These are phyloP conservation scores for Naja naja DNA, from an alignment of 2,113 vertebrate genomes.

Conservation along the genomic window DNA sequence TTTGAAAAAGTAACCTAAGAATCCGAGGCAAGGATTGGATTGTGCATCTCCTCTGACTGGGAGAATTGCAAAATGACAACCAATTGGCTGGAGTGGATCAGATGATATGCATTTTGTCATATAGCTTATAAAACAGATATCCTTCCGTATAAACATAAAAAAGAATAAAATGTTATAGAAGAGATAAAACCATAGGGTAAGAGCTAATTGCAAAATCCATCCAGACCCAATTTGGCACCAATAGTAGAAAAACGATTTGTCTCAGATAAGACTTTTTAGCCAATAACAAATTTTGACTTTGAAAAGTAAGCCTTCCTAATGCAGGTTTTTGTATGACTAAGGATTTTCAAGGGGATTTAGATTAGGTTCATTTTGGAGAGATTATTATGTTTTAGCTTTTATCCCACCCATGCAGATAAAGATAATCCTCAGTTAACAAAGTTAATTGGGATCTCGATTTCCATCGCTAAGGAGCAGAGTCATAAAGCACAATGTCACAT, in stretches of 20 bases:
- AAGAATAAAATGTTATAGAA: neutral
- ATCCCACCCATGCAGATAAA: neutral
- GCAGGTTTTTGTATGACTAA: neutral
- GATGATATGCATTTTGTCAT: neutral
- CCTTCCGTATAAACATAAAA: neutral
- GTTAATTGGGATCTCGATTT: neutral
- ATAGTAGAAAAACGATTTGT: neutral
- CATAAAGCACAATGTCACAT: neutral
- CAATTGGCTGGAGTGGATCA: neutral
- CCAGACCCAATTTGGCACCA: neutral
- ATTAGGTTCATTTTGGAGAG: neutral
- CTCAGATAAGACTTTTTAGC: neutral
- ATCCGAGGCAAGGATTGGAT: neutral
- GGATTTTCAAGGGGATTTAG: neutral
- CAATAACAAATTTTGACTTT: neutral
- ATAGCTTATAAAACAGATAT: neutral
- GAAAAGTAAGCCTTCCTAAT: neutral
- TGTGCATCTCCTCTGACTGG: neutral
- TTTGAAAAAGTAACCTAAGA: neutral
- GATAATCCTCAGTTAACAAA: neutral
- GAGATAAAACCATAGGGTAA: neutral
- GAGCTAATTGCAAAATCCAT: neutral
- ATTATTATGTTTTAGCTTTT: neutral
- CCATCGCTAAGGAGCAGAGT: neutral
- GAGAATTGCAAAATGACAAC: neutral